Evolutionary conservation across 2,797 vertebrate genomes (phyloP).

Genomic region (Myripristis murdjan): DNA sequence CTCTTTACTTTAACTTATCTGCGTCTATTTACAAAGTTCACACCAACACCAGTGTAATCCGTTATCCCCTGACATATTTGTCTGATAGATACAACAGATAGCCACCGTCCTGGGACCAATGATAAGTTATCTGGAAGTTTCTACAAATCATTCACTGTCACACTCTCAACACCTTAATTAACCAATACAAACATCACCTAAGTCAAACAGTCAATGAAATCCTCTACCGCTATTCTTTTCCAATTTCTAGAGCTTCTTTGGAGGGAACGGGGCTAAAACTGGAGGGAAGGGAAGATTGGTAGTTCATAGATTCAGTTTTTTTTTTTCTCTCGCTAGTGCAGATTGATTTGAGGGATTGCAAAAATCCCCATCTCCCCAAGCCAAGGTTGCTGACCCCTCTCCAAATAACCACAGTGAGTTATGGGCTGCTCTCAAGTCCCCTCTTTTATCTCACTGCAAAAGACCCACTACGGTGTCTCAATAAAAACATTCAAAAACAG

Average conservation of each 20-base stretch:
- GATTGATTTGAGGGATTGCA: slow-evolving; percentile 65
- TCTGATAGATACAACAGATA: slow-evolving; percentile 77
- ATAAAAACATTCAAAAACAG: slow-evolving; percentile 34
- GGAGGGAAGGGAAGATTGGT: slow-evolving; percentile 47
- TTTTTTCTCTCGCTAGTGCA: slow-evolving; percentile 30
- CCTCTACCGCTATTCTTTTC: slow-evolving; percentile 48
- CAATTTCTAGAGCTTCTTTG: slow-evolving; percentile 27
- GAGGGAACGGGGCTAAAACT: slow-evolving; percentile 55
- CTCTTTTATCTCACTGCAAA: slow-evolving; percentile 75
- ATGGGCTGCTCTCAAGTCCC: slow-evolving; percentile 64
- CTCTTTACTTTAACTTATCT: slow-evolving; percentile 71
- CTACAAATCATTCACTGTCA: slow-evolving; percentile 80
- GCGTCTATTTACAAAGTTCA: slow-evolving; percentile 68
- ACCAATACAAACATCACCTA: slow-evolving; percentile 71
- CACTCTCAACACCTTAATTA: slow-evolving; percentile 65
- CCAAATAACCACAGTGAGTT: slow-evolving; percentile 72
- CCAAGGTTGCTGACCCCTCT: slow-evolving; percentile 72
- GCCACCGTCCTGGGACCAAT: slow-evolving; percentile 67
- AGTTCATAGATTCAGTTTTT: slow-evolving; percentile 34
- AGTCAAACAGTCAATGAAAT: slow-evolving; percentile 38
- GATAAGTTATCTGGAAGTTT: slow-evolving; percentile 75
- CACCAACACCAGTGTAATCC: slow-evolving; percentile 66
- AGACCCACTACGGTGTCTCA: slow-evolving; percentile 59
- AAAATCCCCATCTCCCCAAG: slow-evolving; percentile 67
- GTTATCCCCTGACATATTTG: slow-evolving; percentile 78